Conservation (phyloP, 2,797 vertebrate species). For the Amphiprion clarkii region DNA sequence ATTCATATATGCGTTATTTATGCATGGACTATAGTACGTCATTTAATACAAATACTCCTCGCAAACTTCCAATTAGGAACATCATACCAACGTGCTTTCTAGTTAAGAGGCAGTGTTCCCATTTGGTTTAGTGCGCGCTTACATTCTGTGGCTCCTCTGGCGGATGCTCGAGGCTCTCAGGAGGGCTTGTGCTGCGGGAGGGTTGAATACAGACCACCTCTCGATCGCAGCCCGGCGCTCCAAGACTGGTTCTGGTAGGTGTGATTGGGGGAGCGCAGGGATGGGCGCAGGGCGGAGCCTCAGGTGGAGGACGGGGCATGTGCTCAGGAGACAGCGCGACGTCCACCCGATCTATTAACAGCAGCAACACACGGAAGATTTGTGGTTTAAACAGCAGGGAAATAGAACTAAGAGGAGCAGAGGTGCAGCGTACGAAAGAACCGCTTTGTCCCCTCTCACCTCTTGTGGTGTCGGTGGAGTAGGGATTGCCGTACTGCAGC, state of each 20-base stretch:
- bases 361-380: background rate
- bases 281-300: conserved; percentile 85
- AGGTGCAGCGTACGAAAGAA: background rate
- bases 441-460: conserved; percentile 69
- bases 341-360: conserved; percentile 87
- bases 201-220: conserved; percentile 97
- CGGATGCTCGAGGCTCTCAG: conserved; percentile 91
- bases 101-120: background rate
- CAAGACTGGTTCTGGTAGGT: conserved; percentile 41
- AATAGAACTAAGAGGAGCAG: background rate
- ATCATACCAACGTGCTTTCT: background rate
- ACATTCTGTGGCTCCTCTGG: conserved; percentile 88
- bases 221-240: conserved; percentile 83
- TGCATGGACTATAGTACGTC: background rate
- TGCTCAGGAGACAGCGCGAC: conserved; percentile 91
- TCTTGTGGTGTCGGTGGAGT: conserved; percentile 86
- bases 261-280: conserved; percentile 79
- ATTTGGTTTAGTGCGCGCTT: conserved; percentile 48
- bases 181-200: conserved; percentile 92
- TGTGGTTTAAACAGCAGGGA: background rate
- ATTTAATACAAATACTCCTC: background rate
- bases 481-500: conserved; percentile 95
- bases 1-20: background rate
- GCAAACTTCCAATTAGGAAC: background rate
- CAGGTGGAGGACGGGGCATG: conserved; percentile 89